These are phyloP conservation scores for Sesamia inferens DNA, from an alignment of 2,888 invertebrate species.

Conservation along the genomic window DNA sequence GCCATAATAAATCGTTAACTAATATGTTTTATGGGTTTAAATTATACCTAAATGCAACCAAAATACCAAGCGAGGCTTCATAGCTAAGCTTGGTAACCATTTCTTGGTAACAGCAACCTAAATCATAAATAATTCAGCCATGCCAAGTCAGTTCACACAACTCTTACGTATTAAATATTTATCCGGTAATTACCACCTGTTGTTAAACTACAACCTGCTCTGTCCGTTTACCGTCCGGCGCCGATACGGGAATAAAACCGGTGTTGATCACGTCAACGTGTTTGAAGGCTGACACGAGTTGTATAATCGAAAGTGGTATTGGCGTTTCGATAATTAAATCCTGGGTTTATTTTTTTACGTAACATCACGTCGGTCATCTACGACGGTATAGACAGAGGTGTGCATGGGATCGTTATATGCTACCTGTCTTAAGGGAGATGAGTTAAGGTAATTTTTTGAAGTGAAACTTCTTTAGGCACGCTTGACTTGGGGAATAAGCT, in stretches of 20 bases:
- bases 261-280: constrained; percentile 5
- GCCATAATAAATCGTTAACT: too few species aligned
- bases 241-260: constrained; percentile 28
- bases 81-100: background rate
- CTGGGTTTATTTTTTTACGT: constrained; percentile 10
- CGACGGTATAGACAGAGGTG: background rate
- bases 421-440: background rate
- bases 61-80: constrained; percentile 2
- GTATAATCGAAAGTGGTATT: constrained; percentile 19
- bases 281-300: constrained; percentile 16
- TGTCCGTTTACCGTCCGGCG: background rate
- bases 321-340: constrained; percentile 31
- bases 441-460: too few species aligned
- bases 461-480: too few species aligned
- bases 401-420: too few species aligned
- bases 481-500: too few species aligned
- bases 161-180: constrained; percentile 46
- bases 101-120: constrained; percentile 2
- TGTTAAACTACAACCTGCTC: constrained; percentile 17
- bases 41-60: background rate
- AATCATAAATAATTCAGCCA: constrained; percentile 46
- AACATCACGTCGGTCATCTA: background rate
- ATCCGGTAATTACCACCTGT: constrained; percentile 51
- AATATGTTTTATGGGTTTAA: background rate
- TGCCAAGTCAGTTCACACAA: constrained; percentile 19